These are phyloP conservation scores for Hyla sarda DNA, from an alignment of 2,113 vertebrate species.

Conservation along the genomic window DNA sequence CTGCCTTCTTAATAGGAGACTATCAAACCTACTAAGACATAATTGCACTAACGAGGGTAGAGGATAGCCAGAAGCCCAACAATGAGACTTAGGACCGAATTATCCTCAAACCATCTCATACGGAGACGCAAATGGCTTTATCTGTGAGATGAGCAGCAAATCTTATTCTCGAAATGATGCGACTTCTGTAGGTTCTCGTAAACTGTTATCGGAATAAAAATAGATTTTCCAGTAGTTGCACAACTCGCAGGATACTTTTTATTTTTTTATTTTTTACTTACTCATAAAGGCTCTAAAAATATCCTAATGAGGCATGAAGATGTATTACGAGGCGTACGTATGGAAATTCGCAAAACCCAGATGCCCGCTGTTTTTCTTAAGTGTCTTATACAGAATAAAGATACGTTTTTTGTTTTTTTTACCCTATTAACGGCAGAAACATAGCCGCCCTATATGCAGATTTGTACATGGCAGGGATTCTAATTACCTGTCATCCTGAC, in stretches of 20 bases:
- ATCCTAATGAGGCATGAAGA: slow-evolving; percentile 40
- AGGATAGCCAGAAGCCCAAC: slow-evolving; percentile 29
- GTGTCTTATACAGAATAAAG: not conserved
- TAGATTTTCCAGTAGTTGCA: slow-evolving; percentile 45
- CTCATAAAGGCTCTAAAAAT: slow-evolving; percentile 37
- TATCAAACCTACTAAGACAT: slow-evolving; percentile 15
- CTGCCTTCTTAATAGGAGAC: not conserved
- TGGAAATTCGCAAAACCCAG: slow-evolving; percentile 22
- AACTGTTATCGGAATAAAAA: slow-evolving; percentile 20
- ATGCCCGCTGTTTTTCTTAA: slow-evolving; percentile 23
- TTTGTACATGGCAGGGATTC: slow-evolving; percentile 2
- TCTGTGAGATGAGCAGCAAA: slow-evolving; percentile 23
- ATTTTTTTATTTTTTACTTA: too few species aligned
- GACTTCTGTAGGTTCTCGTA: slow-evolving; percentile 1
- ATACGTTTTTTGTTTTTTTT: too few species aligned
- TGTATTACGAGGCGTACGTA: slow-evolving; percentile 21
- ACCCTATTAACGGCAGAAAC: not conserved
- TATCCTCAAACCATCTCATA: slow-evolving; percentile 35
- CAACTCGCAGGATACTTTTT: slow-evolving; percentile 35
- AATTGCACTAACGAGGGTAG: slow-evolving; percentile 45
- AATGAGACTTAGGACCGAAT: slow-evolving; percentile 22
- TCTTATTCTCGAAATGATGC: slow-evolving; percentile 32
- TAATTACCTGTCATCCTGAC: not conserved
- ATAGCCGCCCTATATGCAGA: not conserved
- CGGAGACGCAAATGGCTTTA: slow-evolving; percentile 1